These are phyloP conservation scores for Synanthedon tipuliformis DNA, from an alignment of 2,888 invertebrate species.

Conservation along the genomic window DNA sequence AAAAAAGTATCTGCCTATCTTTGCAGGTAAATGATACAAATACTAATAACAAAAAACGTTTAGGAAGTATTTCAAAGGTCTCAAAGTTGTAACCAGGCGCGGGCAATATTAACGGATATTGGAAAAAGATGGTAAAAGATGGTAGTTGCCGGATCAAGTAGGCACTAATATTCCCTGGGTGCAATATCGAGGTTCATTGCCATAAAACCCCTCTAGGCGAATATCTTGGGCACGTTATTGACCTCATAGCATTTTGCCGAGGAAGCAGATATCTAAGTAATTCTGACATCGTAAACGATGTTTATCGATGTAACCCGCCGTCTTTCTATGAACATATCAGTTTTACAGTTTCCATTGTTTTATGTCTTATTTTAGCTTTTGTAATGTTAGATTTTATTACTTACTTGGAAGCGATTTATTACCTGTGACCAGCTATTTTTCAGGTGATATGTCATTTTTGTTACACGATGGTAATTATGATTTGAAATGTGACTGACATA, in stretches of 20 bases:
- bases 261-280: constrained; percentile 43
- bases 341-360: background rate
- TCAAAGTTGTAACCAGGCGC: constrained; percentile 31
- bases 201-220: constrained; percentile 50
- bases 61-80: constrained; percentile 30
- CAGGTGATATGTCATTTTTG: too few relatives aligned
- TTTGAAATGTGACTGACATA: too few relatives aligned
- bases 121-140: constrained; percentile 53
- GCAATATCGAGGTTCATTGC: constrained; percentile 53
- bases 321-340: constrained; percentile 24
- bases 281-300: constrained; percentile 45
- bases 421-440: too few relatives aligned
- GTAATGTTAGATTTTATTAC: background rate
- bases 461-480: too few relatives aligned
- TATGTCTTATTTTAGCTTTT: background rate
- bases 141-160: constrained; percentile 48
- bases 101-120: constrained; percentile 53
- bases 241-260: constrained; percentile 40
- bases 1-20: too few relatives aligned
- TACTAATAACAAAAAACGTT: constrained; percentile 3
- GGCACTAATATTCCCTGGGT: constrained; percentile 51
- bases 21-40: constrained; percentile 6
- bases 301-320: constrained; percentile 39
- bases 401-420: too few relatives aligned
- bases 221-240: constrained; percentile 47